Evolutionary conservation across 2,113 vertebrate genomes (phyloP).

Genomic region (Quiscalus mexicanus): DNA sequence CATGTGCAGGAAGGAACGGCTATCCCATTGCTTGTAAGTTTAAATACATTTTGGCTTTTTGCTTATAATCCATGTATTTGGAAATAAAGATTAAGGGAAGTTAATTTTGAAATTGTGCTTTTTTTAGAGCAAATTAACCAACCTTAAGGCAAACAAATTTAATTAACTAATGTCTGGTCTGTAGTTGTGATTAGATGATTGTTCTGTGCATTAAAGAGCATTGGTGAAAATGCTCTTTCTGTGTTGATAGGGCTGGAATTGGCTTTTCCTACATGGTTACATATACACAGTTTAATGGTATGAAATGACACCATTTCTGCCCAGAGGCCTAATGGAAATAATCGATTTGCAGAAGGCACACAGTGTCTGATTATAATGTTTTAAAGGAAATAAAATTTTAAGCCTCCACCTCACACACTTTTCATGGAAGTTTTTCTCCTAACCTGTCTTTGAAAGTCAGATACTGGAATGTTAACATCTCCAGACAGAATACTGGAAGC

Average conservation of each 20-base stretch:
- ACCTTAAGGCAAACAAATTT: too few relatives aligned
- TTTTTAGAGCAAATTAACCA: neutral
- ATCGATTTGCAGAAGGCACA: neutral
- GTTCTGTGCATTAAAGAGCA: neutral
- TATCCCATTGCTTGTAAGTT: slow-evolving; percentile 89
- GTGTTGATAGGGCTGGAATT: neutral
- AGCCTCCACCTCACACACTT: neutral
- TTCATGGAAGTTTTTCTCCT: neutral
- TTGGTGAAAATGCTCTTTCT: neutral
- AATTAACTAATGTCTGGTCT: neutral
- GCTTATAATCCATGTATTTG: neutral
- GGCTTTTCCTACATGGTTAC: neutral
- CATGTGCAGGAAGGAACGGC: slow-evolving; percentile 89
- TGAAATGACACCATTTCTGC: neutral
- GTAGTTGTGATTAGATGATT: neutral
- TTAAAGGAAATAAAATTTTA: neutral
- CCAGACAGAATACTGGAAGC: neutral
- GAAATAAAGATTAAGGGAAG: neutral
- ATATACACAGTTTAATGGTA: neutral
- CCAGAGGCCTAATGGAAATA: neutral
- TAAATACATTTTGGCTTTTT: neutral
- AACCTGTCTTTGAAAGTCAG: neutral
- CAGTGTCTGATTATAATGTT: neutral
- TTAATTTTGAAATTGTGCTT: neutral
- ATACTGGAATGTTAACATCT: neutral